Evolutionary conservation across 2,113 vertebrate genomes (phyloP), one percentile per base, ranked within the genome.

Genomic region (Pomatorhinus ruficollis): DNA sequence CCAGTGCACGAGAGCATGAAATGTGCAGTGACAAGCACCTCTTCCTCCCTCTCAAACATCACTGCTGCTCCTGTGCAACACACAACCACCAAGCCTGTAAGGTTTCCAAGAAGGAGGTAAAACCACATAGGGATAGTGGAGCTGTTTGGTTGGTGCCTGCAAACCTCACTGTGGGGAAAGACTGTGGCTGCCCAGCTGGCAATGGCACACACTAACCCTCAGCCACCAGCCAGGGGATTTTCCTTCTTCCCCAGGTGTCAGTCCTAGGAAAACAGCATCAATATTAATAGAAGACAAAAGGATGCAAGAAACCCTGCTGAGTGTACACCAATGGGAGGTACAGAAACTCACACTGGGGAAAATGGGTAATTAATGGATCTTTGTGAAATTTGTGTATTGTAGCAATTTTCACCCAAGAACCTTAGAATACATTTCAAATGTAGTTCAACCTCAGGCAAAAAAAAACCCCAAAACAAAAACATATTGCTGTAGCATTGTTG

Each of bases 251-350:
- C 8, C 45, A 18, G 50, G 76, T 90, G 71, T 70, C 12, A 1
- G 50, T 45, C 45, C 65, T 18, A 49, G 69, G n/a, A 87, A 82
- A 92, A 81, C 3, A 74, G 27, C 39, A 71, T 65, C 66, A 84
- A 54, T 69, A 81, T 77, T 91, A 88, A 92, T 11, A 71, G 64
- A 39, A 81, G 17, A 90, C 35, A 71, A 92, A 90, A 83, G 66
- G 83, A 90, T 47, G 68, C 3, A 5, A 83, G 63, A 53, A 83
- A 50, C 39, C 89, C 74, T 78, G 80, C 81, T 75, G 87, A 64
- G 57, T 40, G 24, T 8, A 19, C 9, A 1, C 13, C 10, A 11
- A 39, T 1, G 2, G 59, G 63, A 79, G 37, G 30, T 70, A 60
- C 39, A 42, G 45, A n/a, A 83, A 35, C 63, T 91, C 64, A 60